phyloP scores from a whole-genome alignment of 2,113 vertebrate genomes.

The Manacus vitellinus region DNA sequence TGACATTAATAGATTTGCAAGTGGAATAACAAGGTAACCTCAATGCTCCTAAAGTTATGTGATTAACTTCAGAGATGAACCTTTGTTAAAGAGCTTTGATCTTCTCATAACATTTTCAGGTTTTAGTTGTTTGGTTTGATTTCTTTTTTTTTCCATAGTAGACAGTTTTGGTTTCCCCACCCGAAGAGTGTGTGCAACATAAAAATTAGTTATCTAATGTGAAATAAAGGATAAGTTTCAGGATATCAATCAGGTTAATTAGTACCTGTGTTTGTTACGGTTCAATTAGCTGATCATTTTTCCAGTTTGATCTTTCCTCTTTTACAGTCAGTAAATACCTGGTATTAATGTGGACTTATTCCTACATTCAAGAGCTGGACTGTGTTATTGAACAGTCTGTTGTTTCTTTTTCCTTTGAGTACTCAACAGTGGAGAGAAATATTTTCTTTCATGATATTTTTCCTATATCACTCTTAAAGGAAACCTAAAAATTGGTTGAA shows the following conservation, averaged over 20 bases:
- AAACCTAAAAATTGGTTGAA: background rate
- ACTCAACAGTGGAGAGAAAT: background rate
- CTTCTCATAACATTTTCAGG: background rate
- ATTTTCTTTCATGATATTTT: background rate
- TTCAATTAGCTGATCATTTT: background rate
- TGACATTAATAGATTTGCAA: background rate
- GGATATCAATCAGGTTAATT: background rate
- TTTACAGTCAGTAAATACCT: background rate
- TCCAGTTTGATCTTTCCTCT: background rate
- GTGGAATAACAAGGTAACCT: background rate
- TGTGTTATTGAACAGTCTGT: background rate
- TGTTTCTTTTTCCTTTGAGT: background rate
- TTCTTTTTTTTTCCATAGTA: background rate
- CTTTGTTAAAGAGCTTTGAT: background rate
- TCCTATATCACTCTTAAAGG: background rate
- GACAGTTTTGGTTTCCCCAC: background rate
- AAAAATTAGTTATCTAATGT: background rate
- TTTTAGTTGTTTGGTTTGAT: background rate
- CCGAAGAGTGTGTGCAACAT: background rate
- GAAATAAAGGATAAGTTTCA: background rate
- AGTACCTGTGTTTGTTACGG: background rate
- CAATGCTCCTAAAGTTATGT: background rate
- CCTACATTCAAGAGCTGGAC: background rate
- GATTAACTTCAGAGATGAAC: background rate
- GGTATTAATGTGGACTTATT: background rate